A percentile compares a stretch with the other conserved stretches of the same genome.
phyloP scores from a whole-genome alignment of 2,113 vertebrate genomes.

The Acrocephalus arundinaceus region DNA sequence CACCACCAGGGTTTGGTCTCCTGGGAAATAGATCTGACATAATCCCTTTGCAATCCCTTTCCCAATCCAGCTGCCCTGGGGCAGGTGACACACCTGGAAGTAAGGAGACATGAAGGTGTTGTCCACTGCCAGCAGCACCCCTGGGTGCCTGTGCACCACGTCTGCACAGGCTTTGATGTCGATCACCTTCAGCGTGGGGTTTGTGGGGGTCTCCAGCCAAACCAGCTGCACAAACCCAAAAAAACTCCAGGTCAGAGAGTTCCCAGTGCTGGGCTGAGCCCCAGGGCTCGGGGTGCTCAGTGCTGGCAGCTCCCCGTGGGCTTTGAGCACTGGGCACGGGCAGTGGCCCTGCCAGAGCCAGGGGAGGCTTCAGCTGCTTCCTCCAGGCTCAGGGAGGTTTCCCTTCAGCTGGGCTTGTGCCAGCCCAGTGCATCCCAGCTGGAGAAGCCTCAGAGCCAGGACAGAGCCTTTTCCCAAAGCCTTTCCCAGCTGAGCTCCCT shows the following conservation, averaged over 20 bases:
- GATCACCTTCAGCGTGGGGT: no score
- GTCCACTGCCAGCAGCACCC: constrained; percentile 92
- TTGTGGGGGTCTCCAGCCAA: constrained; percentile 93
- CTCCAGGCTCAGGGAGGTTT: background rate
- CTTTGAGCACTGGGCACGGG: background rate
- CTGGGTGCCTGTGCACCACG: no score
- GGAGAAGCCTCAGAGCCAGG: background rate
- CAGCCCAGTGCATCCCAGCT: background rate
- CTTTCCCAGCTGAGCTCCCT: background rate
- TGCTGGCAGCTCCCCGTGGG: background rate
- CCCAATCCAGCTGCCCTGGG: background rate
- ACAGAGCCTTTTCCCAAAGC: background rate
- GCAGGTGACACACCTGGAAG: constrained; percentile 84
- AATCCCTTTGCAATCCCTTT: background rate
- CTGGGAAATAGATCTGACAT: background rate
- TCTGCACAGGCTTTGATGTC: no score
- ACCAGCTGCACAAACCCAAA: constrained; percentile 80
- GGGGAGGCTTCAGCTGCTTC: background rate
- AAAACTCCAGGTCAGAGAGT: background rate
- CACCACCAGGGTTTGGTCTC: background rate
- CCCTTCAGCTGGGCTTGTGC: background rate
- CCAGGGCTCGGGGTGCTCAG: background rate
- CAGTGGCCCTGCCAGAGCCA: background rate
- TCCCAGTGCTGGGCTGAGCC: no score
- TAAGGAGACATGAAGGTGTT: constrained; percentile 96